Base-by-base conservation (phyloP, 2,797 vertebrate genomes). In the Labeo calbasu region DNA sequence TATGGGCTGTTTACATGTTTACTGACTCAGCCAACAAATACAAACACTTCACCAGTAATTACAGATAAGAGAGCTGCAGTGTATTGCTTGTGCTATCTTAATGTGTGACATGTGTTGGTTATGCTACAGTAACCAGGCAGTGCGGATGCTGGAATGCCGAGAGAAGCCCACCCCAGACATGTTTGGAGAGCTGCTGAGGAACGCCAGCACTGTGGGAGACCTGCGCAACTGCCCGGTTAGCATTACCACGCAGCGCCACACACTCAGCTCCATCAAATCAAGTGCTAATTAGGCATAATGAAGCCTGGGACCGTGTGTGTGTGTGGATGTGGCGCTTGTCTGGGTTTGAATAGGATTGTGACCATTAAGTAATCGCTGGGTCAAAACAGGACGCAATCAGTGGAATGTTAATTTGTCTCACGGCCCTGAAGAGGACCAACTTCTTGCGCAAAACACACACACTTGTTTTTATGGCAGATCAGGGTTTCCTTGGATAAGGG, bases 151-250 rank as follows among this genome's bases (percentile, higher is more conserved):
- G 94, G 97, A 98, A 94, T 95, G 96, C 82, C 92, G 96, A 87
- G 96, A 98, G 90, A 98, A 97, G 65, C 96, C 97, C 5, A 98
- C 97, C 40, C 97, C 98, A 4, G 95, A 97, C 89, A 99, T 99
- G 97, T 99, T 98, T 85, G 97, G 97, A 65, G 97, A 99, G 89
- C 94, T 99, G n/a, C 92, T 99, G n/a, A 94, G 97, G 85, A 98
- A 98, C 0, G 98, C 98, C 91, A 99, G 98, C 92, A 98, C 96
- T 5, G 96, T 98, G 96, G 98, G 97, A 66, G 98, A 99, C 91
- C 94, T 99, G 78, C 92, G 97, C 43, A 97, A 95, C 93, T 99
- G 98, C 81, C 97, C 98, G 0, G 98, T 98, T 87, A 94, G 96
- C 10, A 23, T 48, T n/a, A 28, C 25, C 61, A 79, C 77, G 75